These are phyloP conservation scores for Astyanax mexicanus DNA, from an alignment of 2,797 vertebrate genomes.

Conservation along the genomic window DNA sequence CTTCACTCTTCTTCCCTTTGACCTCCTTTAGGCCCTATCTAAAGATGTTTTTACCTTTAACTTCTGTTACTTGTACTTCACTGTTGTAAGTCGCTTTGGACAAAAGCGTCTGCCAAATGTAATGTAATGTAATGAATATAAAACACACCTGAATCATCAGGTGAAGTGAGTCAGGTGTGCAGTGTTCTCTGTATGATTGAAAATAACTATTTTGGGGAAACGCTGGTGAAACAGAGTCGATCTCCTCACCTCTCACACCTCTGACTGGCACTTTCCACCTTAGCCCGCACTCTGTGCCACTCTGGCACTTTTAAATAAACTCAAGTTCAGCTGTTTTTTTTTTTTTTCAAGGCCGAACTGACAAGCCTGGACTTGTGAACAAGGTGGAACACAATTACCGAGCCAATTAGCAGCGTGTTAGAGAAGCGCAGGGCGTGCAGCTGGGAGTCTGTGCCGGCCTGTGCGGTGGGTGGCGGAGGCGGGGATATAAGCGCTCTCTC, in stretches of 20 bases:
- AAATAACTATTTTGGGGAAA: no score
- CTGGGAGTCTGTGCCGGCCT: slow-evolving; percentile 42
- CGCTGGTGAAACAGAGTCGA: no score
- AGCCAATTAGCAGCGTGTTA: slow-evolving; percentile 64
- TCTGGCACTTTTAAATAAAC: slow-evolving; percentile 25
- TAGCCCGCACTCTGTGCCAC: slow-evolving; percentile 3
- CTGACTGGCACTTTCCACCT: not conserved
- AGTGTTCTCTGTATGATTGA: no score
- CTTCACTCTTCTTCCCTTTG: no score
- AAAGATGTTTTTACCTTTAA: no score
- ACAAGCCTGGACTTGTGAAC: slow-evolving; percentile 68
- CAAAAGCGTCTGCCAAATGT: no score
- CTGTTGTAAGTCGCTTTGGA: no score
- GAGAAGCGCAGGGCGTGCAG: slow-evolving; percentile 20
- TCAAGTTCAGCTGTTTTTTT: slow-evolving; percentile 36
- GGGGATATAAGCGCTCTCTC: slow-evolving; percentile 59
- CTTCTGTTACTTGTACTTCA: no score
- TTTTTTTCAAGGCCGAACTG: slow-evolving; percentile 40
- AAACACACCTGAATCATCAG: no score
- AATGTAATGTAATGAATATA: no score
- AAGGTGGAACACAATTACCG: slow-evolving; percentile 56
- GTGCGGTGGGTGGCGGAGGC: slow-evolving; percentile 46
- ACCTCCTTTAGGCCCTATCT: no score
- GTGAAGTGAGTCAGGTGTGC: no score
- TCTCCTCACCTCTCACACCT: not conserved